phyloP scores from a whole-genome alignment of 2,797 vertebrate genomes.

The Cryptoblepharus egeriae region DNA sequence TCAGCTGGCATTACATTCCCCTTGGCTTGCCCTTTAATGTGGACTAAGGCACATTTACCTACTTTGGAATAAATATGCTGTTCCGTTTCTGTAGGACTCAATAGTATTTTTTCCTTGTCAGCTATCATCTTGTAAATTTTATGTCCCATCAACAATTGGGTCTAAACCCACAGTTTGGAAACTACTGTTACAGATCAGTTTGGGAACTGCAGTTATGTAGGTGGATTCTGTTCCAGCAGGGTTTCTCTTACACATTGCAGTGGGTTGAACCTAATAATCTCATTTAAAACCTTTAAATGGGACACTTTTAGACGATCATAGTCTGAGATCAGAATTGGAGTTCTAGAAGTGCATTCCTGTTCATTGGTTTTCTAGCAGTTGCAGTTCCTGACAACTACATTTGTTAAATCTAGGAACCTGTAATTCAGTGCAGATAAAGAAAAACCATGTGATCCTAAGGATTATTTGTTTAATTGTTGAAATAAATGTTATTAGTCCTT shows the following conservation, averaged over 20 bases:
- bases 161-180: no score
- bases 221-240: no score
- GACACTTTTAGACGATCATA: background rate
- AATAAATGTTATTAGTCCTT: background rate
- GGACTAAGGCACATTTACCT: no score
- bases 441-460: background rate
- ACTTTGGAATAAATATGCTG: no score
- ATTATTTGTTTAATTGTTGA: slow-evolving; percentile 1
- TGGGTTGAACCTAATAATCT: background rate
- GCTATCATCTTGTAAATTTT: no score
- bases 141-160: no score
- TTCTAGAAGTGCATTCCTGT: background rate
- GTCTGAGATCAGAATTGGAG: background rate
- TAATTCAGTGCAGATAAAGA: background rate
- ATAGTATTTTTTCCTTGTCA: no score
- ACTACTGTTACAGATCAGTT: no score
- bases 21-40: no score
- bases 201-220: no score
- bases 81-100: no score
- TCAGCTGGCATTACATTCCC: no score
- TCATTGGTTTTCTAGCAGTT: background rate
- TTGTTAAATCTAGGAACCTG: background rate
- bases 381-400: background rate
- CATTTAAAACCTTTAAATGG: background rate
- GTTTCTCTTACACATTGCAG: background rate